Percentiles rank a stretch among this genome's conserved stretches.
These are phyloP conservation scores for Barnardius zonarius DNA, from an alignment of 2,113 vertebrate species.

Conservation along the genomic window DNA sequence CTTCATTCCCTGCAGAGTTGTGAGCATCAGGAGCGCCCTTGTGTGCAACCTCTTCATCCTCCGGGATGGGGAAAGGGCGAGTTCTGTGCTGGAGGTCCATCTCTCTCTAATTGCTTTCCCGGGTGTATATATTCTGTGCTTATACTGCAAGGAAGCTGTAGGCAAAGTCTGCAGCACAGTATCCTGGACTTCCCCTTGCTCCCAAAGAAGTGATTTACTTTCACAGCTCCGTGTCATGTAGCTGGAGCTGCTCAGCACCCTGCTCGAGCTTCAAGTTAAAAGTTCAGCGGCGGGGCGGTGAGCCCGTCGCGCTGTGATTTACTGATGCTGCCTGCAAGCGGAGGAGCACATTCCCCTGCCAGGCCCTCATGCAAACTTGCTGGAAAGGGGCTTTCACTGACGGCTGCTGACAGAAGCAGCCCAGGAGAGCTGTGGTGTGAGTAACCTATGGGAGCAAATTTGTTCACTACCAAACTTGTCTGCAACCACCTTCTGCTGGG, in stretches of 20 bases:
- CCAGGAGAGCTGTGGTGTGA: background rate
- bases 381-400: background rate
- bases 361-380: background rate
- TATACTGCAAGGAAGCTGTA: background rate
- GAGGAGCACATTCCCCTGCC: constrained; percentile 51
- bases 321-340: constrained; percentile 15
- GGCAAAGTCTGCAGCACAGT: constrained; percentile 20
- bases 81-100: constrained; percentile 77
- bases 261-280: constrained; percentile 78
- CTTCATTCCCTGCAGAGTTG: constrained; percentile 68
- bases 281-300: constrained; percentile 46
- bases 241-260: constrained; percentile 18
- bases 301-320: constrained; percentile 31
- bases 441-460: background rate
- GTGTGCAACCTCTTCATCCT: constrained; percentile 76
- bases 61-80: constrained; percentile 78
- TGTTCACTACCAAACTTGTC: background rate
- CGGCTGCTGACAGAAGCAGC: background rate
- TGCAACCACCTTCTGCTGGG: background rate
- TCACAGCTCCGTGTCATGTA: constrained; percentile 60
- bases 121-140: background rate
- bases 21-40: constrained; percentile 57
- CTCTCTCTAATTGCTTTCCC: background rate
- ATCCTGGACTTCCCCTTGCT: constrained; percentile 46
- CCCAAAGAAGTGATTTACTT: constrained; percentile 52